Evolutionary conservation across 2,797 vertebrate genomes (phyloP).

Genomic region (Pelobates cultripes): DNA sequence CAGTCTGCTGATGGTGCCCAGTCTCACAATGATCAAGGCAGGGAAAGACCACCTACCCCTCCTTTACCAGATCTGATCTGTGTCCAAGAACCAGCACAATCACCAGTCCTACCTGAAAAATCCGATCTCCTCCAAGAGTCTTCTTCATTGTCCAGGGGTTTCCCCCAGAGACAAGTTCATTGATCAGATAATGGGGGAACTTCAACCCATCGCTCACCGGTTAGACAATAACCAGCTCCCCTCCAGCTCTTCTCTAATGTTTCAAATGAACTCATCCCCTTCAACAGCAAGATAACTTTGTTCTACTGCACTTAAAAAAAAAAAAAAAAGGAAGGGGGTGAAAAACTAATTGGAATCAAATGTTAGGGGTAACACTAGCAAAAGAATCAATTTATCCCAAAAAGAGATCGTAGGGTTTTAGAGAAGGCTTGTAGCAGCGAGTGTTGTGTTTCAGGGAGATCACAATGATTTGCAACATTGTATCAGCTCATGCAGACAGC

Average conservation of each 20-base stretch:
- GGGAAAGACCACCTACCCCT: neutral
- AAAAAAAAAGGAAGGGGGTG: neutral
- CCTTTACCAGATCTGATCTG: neutral
- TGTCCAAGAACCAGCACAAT: neutral
- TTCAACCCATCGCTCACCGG: slow-evolving; percentile 4
- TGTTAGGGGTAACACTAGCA: too few relatives aligned
- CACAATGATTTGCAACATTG: too few relatives aligned
- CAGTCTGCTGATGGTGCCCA: neutral
- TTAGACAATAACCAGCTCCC: neutral
- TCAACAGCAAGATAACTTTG: neutral
- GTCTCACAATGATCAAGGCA: neutral
- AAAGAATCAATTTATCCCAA: too few relatives aligned
- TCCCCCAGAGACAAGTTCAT: neutral
- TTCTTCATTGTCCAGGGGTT: neutral
- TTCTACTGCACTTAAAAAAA: neutral
- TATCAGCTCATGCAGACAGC: neutral
- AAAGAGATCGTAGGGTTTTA: too few relatives aligned
- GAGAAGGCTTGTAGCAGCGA: too few relatives aligned
- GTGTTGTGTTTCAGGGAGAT: too few relatives aligned
- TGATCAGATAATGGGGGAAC: neutral
- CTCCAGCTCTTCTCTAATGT: neutral
- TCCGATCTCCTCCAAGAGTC: neutral
- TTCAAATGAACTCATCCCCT: neutral
- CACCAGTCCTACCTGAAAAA: too few relatives aligned
- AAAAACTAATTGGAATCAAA: too few relatives aligned